These are phyloP conservation scores for Sphaeridia pumilis DNA, from an alignment of 2,888 invertebrate species.

Conservation along the genomic window DNA sequence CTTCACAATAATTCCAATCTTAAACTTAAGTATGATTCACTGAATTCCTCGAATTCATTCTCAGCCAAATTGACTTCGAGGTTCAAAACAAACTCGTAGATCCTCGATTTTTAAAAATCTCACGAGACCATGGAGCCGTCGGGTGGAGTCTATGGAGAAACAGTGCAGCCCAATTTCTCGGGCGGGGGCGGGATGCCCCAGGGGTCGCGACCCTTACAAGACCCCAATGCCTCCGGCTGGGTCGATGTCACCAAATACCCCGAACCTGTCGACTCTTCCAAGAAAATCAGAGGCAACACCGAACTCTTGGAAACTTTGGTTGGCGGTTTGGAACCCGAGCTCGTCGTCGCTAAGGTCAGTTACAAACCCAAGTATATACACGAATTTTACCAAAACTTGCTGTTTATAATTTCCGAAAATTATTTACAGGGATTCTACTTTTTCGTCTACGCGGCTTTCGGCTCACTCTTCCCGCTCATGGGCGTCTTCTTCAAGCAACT, in stretches of 20 bases:
- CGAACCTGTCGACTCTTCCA: conserved; percentile 74
- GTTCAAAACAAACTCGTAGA: too few relatives aligned
- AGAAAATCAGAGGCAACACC: conserved; percentile 75
- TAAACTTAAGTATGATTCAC: too few relatives aligned
- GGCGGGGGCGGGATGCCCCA: conserved; percentile 12
- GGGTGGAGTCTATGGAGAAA: conserved; percentile 11
- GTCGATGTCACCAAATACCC: conserved; percentile 64
- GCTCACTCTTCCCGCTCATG: conserved; percentile 95
- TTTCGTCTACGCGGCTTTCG: conserved; percentile 98
- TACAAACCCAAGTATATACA: too few relatives aligned
- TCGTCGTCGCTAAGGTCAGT: conserved; percentile 80
- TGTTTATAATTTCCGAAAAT: too few relatives aligned
- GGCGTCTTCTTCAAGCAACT: conserved; percentile 99
- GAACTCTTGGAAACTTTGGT: conserved; percentile 72
- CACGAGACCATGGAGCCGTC: conserved; percentile 15
- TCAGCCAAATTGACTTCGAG: too few relatives aligned
- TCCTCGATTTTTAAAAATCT: too few relatives aligned
- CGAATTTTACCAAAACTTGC: too few relatives aligned
- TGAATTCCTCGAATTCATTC: too few relatives aligned
- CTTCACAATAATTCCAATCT: too few relatives aligned
- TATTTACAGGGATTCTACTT: conserved; percentile 63
- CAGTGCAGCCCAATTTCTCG: conserved; percentile 7
- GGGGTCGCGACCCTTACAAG: conserved; percentile 36
- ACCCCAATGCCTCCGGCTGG: conserved; percentile 67
- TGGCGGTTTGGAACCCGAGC: conserved; percentile 71